Base-by-base conservation (phyloP, 2,888 invertebrate species). In the Caenorhabditis sp. region DNA sequence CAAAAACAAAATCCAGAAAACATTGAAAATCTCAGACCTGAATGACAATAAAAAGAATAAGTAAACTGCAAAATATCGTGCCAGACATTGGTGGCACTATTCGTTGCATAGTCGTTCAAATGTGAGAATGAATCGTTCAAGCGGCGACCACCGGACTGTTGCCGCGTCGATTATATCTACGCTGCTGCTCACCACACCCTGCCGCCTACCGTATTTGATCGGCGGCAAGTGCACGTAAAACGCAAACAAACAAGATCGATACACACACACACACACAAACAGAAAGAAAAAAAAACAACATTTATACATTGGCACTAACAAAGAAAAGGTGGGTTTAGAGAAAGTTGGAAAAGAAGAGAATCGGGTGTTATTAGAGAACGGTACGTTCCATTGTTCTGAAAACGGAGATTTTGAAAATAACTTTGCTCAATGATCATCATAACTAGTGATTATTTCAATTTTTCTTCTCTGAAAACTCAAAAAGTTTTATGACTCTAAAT, bases 231-330 rank as follows among this genome's bases (percentile, higher is more conserved):
- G 68, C 73, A 73, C 73, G 73, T 73, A 73, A 73, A 68, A 65
- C 72, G 72, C 72, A 72, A 72, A 72, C 72, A 72, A 72, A 72
- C 67, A 72, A 64, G 64, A 53, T 61, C 60, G 63, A 66, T 59
- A 62, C 62, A 58, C 55, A 43, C 27, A 51, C 69, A 69, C 58
- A 69, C 69, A 61, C 50, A 54, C 65, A 62, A 62, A 54, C 17
- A 50, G 19, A 50, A 10, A 50, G 8, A 50, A 2, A 24, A 53
- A 53, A 24, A 53, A 53, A 53, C 23, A 23, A 21, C 51, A 51
- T 8, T 21, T 8, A 51, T 21, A 51, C 51, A 51, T 51, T 19
- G 51, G 23, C 19, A 51, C 51, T 21, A 51, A 51, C 8, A 51
- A 21, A 51, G 51, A 10, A 43, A 17, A 43, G 17, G 43, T 43